These are phyloP conservation scores for Pao palembangensis DNA, from an alignment of 2,113 vertebrate genomes.

Conservation along the genomic window DNA sequence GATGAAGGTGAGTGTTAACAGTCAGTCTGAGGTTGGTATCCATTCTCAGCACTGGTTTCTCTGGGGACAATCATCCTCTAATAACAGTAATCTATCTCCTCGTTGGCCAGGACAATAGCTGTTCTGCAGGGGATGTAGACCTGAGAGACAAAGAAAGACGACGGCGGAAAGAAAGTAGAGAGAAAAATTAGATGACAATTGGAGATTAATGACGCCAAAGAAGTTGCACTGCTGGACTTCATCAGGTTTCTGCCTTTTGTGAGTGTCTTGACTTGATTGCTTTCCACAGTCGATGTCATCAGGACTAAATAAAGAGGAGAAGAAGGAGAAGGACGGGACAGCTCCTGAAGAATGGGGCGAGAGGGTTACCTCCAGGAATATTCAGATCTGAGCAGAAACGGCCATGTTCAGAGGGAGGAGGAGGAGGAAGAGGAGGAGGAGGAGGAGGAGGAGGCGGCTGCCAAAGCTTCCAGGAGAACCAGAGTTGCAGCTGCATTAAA, in stretches of 20 bases:
- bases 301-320: conserved; percentile 5
- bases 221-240: conserved; percentile 25
- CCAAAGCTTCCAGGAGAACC: conserved; percentile 17
- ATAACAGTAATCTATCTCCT: conserved; percentile 77
- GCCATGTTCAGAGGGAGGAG: not conserved
- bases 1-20: conserved; percentile 65
- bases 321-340: not conserved
- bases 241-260: not conserved
- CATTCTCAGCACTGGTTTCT: conserved; percentile 52
- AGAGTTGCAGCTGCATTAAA: conserved; percentile 4
- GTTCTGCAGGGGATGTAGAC: conserved; percentile 82
- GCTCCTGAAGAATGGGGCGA: not conserved
- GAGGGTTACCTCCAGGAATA: conserved; percentile 9
- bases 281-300: conserved; percentile 26
- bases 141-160: conserved; percentile 52
- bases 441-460: conserved; percentile 4
- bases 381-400: conserved; percentile 27
- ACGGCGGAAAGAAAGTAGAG: conserved; percentile 20
- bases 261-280: conserved; percentile 4
- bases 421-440: not conserved
- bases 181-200: conserved; percentile 49
- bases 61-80: conserved; percentile 68
- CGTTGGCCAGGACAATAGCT: conserved; percentile 77
- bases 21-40: conserved; percentile 58
- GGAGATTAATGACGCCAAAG: conserved; percentile 47